phyloP scores from a whole-genome alignment of 2,797 vertebrate genomes.

The Acanthopagrus latus region DNA sequence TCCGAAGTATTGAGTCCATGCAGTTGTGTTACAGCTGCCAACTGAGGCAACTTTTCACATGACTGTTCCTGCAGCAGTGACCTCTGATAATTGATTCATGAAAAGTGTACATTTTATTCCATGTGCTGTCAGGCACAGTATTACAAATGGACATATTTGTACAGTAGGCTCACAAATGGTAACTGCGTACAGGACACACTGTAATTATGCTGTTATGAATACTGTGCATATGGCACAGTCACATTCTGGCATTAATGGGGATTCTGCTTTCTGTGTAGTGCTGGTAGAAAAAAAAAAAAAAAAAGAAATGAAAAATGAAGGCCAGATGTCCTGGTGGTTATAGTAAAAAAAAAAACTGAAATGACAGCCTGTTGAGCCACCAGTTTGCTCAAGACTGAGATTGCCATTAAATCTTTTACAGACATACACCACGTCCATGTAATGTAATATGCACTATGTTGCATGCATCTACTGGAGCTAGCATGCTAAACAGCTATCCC shows the following conservation, averaged over 20 bases:
- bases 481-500: no score
- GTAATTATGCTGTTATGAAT: conserved; percentile 19
- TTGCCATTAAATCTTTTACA: background rate
- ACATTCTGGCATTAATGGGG: conserved; percentile 23
- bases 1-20: no score
- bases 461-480: no score
- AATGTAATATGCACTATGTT: no score
- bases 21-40: no score
- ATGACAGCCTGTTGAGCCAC: background rate
- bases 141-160: conserved; percentile 25
- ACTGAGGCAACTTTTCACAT: no score
- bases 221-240: background rate
- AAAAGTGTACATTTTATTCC: conserved; percentile 13
- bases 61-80: conserved; percentile 11
- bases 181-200: background rate
- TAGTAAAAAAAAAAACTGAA: background rate
- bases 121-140: conserved; percentile 31
- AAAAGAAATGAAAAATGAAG: background rate
- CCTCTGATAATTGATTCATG: conserved; percentile 67
- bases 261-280: conserved; percentile 4
- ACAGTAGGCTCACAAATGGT: conserved; percentile 26
- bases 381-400: background rate
- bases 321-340: background rate
- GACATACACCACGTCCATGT: no score
- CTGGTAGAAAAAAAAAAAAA: background rate